Evolutionary conservation across 1,140 invertebrate genomes (phyloP), one percentile per base, ranked within the genome.

Genomic region (Papilio polyxenes): DNA sequence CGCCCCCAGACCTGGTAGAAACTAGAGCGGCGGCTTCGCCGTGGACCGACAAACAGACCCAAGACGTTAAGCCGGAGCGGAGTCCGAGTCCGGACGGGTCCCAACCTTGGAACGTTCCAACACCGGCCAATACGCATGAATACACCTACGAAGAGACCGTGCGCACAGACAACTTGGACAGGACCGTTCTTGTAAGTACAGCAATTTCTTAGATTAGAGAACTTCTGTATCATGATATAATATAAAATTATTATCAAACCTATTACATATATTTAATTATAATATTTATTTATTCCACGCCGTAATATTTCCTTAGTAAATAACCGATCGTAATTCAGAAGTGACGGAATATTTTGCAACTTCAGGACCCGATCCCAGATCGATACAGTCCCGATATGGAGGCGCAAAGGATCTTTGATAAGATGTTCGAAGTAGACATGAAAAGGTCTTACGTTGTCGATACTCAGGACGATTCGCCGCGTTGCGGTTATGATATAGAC

Each of bases 371-470:
- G 86, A 92, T 94, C 88, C 92, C 90, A 89, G 93, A 93, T 93
- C 91, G 93, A 90, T 94, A 94, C 93, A 94, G 92, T 92, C 93
- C 92, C 86, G 93, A 94, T 91, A 91, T 93, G 90, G 92, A 94
- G 88, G 92, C 92, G 86, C 92, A 94, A 91, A 90, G 92, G 91
- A 94, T 94, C 83, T 94, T 94, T 91, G 93, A 94, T 94, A 94
- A 94, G 92, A 94, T 94, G 92, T 94, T 94, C 90, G 92, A 94
- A 89, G 90, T 93, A 82, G 93, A 94, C 85, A 87, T 91, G 85
- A 94, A 93, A 93, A 93, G 90, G 85, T 92, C 90, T 82, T 94
- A 90, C 89, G 89, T 92, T 85, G 88, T 89, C 83, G 90, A 92
- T 89, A 88, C 89, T 69, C 90, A 92, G 85, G 91, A 90, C 83